Percentiles rank a stretch among this genome's conserved stretches.
phyloP scores from a whole-genome alignment of 2,797 vertebrate genomes.

The Rhinichthys osculus region DNA sequence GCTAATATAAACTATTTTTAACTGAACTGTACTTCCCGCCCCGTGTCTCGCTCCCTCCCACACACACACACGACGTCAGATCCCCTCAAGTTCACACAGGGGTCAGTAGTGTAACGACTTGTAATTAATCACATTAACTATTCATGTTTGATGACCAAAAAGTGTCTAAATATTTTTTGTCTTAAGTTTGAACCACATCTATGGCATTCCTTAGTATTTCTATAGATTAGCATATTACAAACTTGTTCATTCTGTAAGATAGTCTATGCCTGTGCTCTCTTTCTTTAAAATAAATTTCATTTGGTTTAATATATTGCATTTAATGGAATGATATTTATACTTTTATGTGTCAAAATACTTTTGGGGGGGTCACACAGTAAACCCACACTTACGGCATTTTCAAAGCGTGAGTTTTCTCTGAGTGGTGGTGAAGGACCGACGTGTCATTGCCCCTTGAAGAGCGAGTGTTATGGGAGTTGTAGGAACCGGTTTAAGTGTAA shows the following conservation, averaged over 20 bases:
- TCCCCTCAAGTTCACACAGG: not conserved
- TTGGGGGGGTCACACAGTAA: too few species aligned
- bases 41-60: not conserved
- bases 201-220: not conserved
- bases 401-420: conserved; percentile 2
- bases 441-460: conserved; percentile 35
- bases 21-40: not conserved
- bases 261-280: not conserved
- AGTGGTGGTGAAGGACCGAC: conserved; percentile 39
- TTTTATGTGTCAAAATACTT: not conserved
- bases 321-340: not conserved
- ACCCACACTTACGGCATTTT: not conserved
- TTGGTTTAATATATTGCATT: not conserved
- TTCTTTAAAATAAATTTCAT: not conserved
- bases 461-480: conserved; percentile 53
- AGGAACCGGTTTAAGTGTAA: conserved; percentile 25
- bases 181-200: not conserved
- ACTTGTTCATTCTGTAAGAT: not conserved
- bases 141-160: not conserved
- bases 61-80: not conserved
- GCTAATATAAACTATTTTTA: not conserved
- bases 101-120: not conserved
- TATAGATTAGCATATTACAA: not conserved
- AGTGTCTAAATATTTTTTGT: not conserved
- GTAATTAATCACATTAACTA: not conserved